These are phyloP conservation scores for Bubo scandiacus DNA, from an alignment of 2,113 vertebrate species.

Conservation along the genomic window DNA sequence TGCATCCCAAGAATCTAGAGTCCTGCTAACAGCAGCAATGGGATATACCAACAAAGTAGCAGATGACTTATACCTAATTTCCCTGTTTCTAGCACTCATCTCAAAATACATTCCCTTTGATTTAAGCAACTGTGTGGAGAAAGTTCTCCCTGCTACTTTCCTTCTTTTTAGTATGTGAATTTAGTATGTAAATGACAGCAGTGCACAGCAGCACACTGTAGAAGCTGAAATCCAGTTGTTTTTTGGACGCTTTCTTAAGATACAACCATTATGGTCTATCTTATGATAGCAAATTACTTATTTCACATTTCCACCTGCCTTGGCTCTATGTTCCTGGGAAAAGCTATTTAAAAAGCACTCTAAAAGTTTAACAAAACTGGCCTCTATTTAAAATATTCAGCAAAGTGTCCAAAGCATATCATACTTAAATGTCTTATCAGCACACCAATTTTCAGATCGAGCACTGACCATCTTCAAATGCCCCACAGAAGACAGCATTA, in stretches of 20 bases:
- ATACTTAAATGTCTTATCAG: background rate
- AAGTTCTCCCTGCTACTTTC: background rate
- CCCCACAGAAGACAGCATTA: background rate
- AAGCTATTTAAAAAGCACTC: background rate
- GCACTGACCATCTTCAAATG: background rate
- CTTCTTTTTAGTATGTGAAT: background rate
- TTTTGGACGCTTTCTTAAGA: background rate
- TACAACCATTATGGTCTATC: background rate
- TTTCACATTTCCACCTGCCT: background rate
- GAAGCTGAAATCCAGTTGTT: background rate
- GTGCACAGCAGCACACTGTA: background rate
- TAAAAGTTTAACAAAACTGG: background rate
- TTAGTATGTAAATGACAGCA: background rate
- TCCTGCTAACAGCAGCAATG: background rate
- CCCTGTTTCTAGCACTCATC: background rate
- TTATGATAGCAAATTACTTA: background rate
- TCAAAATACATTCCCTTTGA: background rate
- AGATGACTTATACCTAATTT: background rate
- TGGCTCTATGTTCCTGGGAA: background rate
- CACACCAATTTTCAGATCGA: background rate
- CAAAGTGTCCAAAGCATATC: background rate
- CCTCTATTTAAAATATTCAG: background rate
- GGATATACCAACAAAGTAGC: background rate
- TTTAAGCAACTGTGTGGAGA: background rate
- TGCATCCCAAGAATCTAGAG: background rate